Conservation (phyloP, 2,113 vertebrate genomes). For the Periophthalmodon schlosseri region DNA sequence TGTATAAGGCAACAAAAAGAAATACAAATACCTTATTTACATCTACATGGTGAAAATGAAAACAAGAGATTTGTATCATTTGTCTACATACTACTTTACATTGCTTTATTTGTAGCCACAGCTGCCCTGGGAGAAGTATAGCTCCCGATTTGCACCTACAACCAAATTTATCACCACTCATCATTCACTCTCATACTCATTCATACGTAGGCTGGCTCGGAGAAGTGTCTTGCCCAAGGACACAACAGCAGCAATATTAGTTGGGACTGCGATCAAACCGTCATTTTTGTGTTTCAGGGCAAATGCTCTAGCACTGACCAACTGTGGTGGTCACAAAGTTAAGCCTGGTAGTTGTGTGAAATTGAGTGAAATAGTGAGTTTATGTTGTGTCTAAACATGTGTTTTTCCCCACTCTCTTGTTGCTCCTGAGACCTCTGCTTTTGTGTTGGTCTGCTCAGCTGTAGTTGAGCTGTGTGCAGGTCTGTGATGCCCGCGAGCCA, state of each 20-base stretch:
- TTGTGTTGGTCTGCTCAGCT: neutral
- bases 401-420: neutral
- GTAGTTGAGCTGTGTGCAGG: constrained; percentile 4
- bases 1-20: too few relatives aligned
- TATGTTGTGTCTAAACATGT: neutral
- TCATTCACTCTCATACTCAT: too few relatives aligned
- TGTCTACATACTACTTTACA: too few relatives aligned
- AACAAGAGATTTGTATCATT: too few relatives aligned
- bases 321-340: neutral
- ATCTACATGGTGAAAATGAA: too few relatives aligned
- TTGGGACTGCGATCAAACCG: neutral
- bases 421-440: neutral
- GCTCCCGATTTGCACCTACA: too few relatives aligned
- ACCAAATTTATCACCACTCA: too few relatives aligned
- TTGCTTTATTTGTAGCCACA: neutral
- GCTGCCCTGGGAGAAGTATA: neutral
- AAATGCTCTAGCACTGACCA: neutral
- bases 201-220: too few relatives aligned
- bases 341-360: neutral
- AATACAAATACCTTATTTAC: too few relatives aligned
- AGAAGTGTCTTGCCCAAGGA: too few relatives aligned
- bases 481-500: constrained; percentile 20
- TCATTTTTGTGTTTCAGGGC: neutral
- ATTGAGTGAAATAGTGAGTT: too few relatives aligned
- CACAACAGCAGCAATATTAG: neutral